Base-by-base conservation (phyloP, 1,140 invertebrate species). In the Dinoponera quadriceps region DNA sequence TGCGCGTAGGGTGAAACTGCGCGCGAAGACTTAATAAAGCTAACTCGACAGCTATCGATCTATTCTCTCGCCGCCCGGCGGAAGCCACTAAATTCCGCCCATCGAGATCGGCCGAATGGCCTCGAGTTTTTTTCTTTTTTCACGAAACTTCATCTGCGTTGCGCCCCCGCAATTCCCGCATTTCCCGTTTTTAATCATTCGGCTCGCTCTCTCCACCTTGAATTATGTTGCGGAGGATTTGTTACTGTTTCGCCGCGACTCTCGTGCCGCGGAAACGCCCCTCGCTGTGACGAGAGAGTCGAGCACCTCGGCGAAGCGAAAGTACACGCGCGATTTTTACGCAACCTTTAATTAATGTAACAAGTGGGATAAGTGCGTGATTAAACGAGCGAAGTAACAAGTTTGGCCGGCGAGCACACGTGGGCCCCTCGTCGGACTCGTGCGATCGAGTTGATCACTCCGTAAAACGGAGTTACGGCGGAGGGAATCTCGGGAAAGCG, bases 1-100 rank as follows among this genome's bases (percentile, higher is more conserved):
- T n/a, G 54, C 44, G 14, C 55, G 54, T 59, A 18, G 71, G 48
- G 18, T 51, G 69, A 82, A 82, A 57, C 78, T 62, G 66, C 27
- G 66, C 27, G 38, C 44, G 44, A 82, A 49, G 20, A 82, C 78
- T 82, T 82, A 73, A 74, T 82, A 82, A 82, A 82, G 66, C 69
- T 57, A 74, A 72, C 78, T 74, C 78, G 78, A 74, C 69, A 74
- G 55, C 44, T 62, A 74, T 82, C 78, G 78, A 82, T 82, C 69
- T 74, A 73, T 74, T 44, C 38, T 44, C 69, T 27, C 29, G 55
- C 55, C 68, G 69, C 73, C 57, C 55, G 20, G 69, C 13, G 74
- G 60, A 18, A 48, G 4, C 25, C 38, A 82, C 78, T 72, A 82
- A 74, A 82, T 82, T 73, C 63, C 38, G 14, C 20, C 59, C 78